Conservation (phyloP, 2,888 invertebrate species). For the Phyllotreta cruciferae region DNA sequence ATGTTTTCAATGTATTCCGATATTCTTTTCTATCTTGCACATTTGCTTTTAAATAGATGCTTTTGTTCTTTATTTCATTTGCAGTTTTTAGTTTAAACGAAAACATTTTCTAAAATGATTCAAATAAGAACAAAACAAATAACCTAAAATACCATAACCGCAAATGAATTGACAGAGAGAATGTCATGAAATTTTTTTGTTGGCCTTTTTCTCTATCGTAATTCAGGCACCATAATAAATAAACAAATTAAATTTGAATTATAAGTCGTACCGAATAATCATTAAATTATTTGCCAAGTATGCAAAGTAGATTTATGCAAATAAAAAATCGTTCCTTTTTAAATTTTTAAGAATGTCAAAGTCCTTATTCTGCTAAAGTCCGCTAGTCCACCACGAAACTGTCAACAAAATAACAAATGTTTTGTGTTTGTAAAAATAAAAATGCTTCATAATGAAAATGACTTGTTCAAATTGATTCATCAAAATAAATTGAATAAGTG, state of each 20-base stretch:
- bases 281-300: no score
- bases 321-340: constrained; percentile 1
- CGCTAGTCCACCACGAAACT: background rate
- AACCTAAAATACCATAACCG: background rate
- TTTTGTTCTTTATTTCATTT: constrained; percentile 36
- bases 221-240: no score
- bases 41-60: constrained; percentile 30
- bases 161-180: background rate
- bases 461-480: constrained; percentile 51
- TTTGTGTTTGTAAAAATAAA: constrained; percentile 21
- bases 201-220: background rate
- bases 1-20: constrained; percentile 36
- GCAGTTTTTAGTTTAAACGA: constrained; percentile 40
- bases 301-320: background rate
- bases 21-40: constrained; percentile 41
- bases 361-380: background rate
- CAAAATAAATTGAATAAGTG: constrained; percentile 57
- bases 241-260: no score
- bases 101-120: constrained; percentile 9
- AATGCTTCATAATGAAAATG: constrained; percentile 38
- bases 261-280: no score
- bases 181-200: constrained; percentile 6
- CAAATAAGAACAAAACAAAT: background rate
- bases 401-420: constrained; percentile 2
- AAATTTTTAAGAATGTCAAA: background rate